Evolutionary conservation across 2,888 invertebrate genomes (phyloP).

Genomic region (Drosophila gaucha): DNA sequence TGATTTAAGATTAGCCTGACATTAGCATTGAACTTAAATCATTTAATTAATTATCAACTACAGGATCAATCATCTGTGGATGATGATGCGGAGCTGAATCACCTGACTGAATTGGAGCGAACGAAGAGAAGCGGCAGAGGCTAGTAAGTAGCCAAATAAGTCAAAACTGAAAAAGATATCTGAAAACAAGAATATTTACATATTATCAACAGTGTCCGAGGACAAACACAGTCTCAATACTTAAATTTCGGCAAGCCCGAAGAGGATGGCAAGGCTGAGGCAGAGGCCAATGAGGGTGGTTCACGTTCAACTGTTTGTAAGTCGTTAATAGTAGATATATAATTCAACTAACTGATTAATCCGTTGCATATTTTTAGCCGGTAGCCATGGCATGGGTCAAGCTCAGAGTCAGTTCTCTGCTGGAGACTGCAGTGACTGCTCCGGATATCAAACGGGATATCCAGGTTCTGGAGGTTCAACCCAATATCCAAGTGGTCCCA

Average conservation of each 20-base stretch:
- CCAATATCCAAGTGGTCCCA: constrained; percentile 8
- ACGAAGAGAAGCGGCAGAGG: constrained; percentile 81
- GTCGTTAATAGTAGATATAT: constrained; percentile 28
- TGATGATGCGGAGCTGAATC: constrained; percentile 47
- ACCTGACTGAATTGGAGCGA: constrained; percentile 59
- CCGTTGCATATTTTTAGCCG: constrained; percentile 86
- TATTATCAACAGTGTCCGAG: constrained; percentile 86
- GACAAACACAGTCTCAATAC: constrained; percentile 94
- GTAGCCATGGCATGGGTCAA: constrained; percentile 93
- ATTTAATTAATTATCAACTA: constrained; percentile 8
- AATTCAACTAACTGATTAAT: neutral
- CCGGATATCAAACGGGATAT: constrained; percentile 19
- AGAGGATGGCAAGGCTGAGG: constrained; percentile 91
- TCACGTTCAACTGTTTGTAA: constrained; percentile 84
- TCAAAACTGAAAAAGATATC: too few species aligned
- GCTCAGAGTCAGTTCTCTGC: constrained; percentile 93
- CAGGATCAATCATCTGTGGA: constrained; percentile 56
- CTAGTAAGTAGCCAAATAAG: constrained; percentile 74
- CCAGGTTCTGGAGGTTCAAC: constrained; percentile 5
- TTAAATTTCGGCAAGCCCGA: constrained; percentile 88
- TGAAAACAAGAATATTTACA: neutral
- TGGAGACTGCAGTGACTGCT: constrained; percentile 79
- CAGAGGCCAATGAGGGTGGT: constrained; percentile 88
- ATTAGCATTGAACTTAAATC: constrained; percentile 66
- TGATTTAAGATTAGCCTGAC: constrained; percentile 40